Base-by-base conservation (phyloP, 2,888 invertebrate genomes). In the Acrocyrtus sp. region DNA sequence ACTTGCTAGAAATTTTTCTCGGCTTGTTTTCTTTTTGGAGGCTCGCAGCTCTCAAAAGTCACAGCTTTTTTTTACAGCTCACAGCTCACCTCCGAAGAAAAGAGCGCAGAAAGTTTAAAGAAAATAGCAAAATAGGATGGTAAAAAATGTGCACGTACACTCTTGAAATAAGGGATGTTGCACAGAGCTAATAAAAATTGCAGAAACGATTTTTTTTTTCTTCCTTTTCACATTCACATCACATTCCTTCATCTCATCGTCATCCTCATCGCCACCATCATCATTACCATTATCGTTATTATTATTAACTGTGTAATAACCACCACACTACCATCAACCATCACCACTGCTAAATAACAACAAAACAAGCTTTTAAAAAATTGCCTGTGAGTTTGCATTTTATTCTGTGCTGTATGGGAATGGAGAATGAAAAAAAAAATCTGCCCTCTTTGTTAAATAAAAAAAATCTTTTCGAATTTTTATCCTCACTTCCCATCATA, bases 201-300 rank as follows among this genome's bases (percentile, higher is more conserved):
- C n/a, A n/a, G n/a, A n/a, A n/a, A n/a, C n/a, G n/a, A n/a, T n/a
- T 29, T 47, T 60, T 60, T 24, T 56, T 29, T 17, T 2, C 27
- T 63, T 22, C 48, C 8, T 58, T 27, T 47, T 27, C 47, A 27
- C 50, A 67, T 67, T 67, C 67, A 58, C 48, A 21, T 67, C 67
- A 67, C 65, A 58, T 51, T 58, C 27, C 43, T 58, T 17, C 50
- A 43, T 51, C 58, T 53, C 65, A 62, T 43, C 54, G 41, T 48
- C 56, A 58, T 41, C 24, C 1, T 56, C 45, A 15, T 29, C 53
- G 24, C 34, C 26, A 57, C 12, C 57, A n/a, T 43, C 51, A 58
- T 67, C 58, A 67, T 67, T 67, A 67, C 58, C 58, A 67, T 58
- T 58, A 67, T 67, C 21, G 58, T 67, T 67, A 58, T 67, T 67